A percentile compares a stretch with the other conserved stretches of the same genome.
Conservation (phyloP, 2,888 invertebrate species). For the Cheilosia impressa region DNA sequence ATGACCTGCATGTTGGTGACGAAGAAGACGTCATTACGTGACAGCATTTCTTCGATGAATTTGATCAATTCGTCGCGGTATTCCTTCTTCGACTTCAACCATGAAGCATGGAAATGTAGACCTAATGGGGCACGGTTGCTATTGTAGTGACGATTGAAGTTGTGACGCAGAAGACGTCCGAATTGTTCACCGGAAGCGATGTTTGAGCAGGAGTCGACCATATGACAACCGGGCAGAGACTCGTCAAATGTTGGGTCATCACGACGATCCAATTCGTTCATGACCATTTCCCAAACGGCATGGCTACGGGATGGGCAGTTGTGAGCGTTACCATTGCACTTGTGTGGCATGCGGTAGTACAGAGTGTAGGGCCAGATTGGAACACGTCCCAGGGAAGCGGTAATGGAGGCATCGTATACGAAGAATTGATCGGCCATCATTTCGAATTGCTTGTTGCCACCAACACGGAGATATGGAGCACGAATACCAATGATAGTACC, state of each 20-base stretch:
- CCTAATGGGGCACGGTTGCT: conserved; percentile 97
- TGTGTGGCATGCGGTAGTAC: conserved; percentile 98
- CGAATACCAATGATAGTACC: conserved; percentile 95
- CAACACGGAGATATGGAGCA: conserved; percentile 94
- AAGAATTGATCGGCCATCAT: conserved; percentile 99
- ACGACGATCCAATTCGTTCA: conserved; percentile 96
- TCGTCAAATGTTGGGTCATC: conserved; percentile 97
- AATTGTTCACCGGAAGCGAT: conserved; percentile 96
- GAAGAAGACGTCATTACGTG: conserved; percentile 95
- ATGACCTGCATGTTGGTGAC: conserved; percentile 95
- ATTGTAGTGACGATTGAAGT: conserved; percentile 96
- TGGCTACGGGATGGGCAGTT: conserved; percentile 96
- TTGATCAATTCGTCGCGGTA: conserved; percentile 95
- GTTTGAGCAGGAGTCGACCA: conserved; percentile 97
- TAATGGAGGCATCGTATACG: conserved; percentile 97
- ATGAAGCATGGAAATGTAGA: conserved; percentile 96
- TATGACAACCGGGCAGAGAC: conserved; percentile 96
- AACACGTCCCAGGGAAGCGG: conserved; percentile 93
- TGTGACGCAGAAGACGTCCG: conserved; percentile 94
- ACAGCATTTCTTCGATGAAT: conserved; percentile 96
- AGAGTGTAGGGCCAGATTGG: conserved; percentile 99
- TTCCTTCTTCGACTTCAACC: conserved; percentile 97
- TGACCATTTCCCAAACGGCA: conserved; percentile 98
- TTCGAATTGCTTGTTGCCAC: conserved; percentile 97
- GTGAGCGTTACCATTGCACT: conserved; percentile 96